Conservation (phyloP, 2,888 invertebrate genomes). For the Drosophila longiperda region DNA sequence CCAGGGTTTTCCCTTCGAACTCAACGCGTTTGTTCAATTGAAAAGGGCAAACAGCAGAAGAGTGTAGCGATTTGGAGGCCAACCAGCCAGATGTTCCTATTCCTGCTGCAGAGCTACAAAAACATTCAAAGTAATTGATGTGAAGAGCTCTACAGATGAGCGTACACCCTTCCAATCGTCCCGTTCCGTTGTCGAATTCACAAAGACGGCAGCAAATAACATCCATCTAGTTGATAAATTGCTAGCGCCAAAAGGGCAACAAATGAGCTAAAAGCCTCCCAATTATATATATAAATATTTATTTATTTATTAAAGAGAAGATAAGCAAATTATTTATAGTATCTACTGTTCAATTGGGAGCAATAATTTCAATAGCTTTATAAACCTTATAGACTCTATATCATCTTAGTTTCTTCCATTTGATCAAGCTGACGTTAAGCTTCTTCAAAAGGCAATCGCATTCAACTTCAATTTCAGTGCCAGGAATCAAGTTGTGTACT, state of each 20-base stretch:
- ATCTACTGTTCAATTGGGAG: not conserved
- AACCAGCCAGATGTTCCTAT: conserved; percentile 21
- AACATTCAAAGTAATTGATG: conserved; percentile 75
- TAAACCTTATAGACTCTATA: not conserved
- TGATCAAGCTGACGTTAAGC: conserved; percentile 15
- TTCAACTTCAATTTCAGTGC: conserved; percentile 22
- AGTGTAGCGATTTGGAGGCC: not conserved
- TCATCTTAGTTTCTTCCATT: not conserved
- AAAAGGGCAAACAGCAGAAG: conserved; percentile 38
- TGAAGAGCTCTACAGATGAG: conserved; percentile 43
- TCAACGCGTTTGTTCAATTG: conserved; percentile 68
- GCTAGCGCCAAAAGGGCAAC: conserved; percentile 30
- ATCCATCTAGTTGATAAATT: conserved; percentile 59
- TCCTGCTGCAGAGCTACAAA: conserved; percentile 29
- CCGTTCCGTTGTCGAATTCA: not conserved
- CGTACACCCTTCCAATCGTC: not conserved
- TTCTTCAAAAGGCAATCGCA: conserved; percentile 5
- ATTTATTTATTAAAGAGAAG: not conserved
- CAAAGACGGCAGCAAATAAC: conserved; percentile 35
- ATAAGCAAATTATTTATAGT: not conserved
- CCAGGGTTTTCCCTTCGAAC: conserved; percentile 33
- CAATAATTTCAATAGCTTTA: not conserved
- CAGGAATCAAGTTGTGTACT: not conserved
- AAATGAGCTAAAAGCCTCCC: conserved; percentile 24
- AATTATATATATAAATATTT: conserved; percentile 7